A percentile compares a stretch with the other conserved stretches of the same genome.
These are phyloP conservation scores for Dreissena polymorpha DNA, from an alignment of 1,140 invertebrate genomes.

Conservation along the genomic window DNA sequence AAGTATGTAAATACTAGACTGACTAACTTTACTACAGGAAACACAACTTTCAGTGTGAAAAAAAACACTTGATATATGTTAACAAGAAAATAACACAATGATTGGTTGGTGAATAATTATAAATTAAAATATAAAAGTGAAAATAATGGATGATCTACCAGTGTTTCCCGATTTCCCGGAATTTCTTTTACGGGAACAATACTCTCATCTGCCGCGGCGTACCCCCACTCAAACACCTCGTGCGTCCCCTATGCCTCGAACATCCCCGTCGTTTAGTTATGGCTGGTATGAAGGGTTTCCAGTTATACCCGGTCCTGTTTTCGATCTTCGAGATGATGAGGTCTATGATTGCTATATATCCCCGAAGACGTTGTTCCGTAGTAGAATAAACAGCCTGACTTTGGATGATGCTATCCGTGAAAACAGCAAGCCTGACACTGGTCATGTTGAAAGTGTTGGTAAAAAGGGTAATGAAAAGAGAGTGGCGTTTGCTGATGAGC, in stretches of 20 bases:
- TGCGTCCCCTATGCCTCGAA: slow-evolving; percentile 31
- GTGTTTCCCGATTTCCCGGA: slow-evolving; percentile 48
- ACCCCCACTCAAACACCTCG: slow-evolving; percentile 17
- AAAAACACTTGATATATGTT: too few relatives aligned
- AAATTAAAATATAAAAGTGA: not conserved
- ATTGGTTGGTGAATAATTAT: too few relatives aligned
- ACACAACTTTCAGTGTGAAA: too few relatives aligned
- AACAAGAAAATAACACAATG: too few relatives aligned
- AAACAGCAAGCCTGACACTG: not conserved
- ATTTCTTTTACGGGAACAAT: slow-evolving; percentile 29
- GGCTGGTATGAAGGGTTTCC: slow-evolving; percentile 32
- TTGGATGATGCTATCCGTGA: slow-evolving; percentile 27
- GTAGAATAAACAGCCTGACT: slow-evolving; percentile 24
- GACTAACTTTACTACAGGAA: too few relatives aligned
- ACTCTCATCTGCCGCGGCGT: not conserved
- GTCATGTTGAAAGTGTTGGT: too few relatives aligned
- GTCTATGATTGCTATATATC: slow-evolving; percentile 39
- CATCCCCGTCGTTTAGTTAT: slow-evolving; percentile 33
- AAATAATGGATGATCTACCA: slow-evolving; percentile 43
- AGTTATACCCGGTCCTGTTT: slow-evolving; percentile 32
- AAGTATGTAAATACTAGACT: too few relatives aligned
- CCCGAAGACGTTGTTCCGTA: slow-evolving; percentile 25
- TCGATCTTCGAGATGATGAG: slow-evolving; percentile 25
- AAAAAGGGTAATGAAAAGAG: too few relatives aligned
- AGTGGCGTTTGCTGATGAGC: too few relatives aligned